Percentiles rank a stretch among this genome's conserved stretches.
These are phyloP conservation scores for Xestia xanthographa DNA, from an alignment of 2,888 invertebrate genomes.

Conservation along the genomic window DNA sequence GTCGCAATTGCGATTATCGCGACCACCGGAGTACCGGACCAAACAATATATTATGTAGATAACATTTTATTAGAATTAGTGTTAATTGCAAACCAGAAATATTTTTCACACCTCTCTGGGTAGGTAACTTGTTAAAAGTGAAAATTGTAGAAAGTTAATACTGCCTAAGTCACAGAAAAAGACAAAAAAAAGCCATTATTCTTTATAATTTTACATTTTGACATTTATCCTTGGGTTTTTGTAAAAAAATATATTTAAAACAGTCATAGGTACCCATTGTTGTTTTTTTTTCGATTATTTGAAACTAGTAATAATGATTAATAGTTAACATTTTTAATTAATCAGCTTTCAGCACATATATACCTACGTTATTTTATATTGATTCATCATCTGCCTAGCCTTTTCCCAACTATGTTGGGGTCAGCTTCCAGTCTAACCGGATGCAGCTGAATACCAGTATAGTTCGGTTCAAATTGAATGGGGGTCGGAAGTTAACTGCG, in stretches of 20 bases:
- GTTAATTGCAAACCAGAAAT: slow-evolving; percentile 16
- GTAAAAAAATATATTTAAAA: background rate
- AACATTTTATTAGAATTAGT: background rate
- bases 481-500: too few relatives aligned
- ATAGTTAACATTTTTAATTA: background rate
- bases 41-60: background rate
- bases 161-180: background rate
- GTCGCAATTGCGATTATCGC: too few relatives aligned
- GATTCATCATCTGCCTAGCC: too few relatives aligned
- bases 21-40: too few relatives aligned
- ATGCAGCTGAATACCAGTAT: too few relatives aligned
- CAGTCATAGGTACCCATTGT: background rate
- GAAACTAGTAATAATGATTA: background rate
- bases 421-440: too few relatives aligned
- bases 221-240: background rate
- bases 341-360: too few relatives aligned
- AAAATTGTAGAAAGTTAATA: slow-evolving; percentile 27
- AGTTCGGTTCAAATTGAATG: too few relatives aligned
- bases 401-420: too few relatives aligned
- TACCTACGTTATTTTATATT: too few relatives aligned
- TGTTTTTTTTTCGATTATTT: background rate
- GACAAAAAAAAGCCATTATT: background rate
- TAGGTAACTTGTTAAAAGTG: slow-evolving; percentile 9
- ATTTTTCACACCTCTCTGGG: slow-evolving; percentile 6
- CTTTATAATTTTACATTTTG: background rate